Evolutionary conservation across 37 sponge, comb jelly and placozoan species (phyloP), one percentile per base, ranked within the genome.

Genomic region (Chondrilla cf. caribensis): DNA sequence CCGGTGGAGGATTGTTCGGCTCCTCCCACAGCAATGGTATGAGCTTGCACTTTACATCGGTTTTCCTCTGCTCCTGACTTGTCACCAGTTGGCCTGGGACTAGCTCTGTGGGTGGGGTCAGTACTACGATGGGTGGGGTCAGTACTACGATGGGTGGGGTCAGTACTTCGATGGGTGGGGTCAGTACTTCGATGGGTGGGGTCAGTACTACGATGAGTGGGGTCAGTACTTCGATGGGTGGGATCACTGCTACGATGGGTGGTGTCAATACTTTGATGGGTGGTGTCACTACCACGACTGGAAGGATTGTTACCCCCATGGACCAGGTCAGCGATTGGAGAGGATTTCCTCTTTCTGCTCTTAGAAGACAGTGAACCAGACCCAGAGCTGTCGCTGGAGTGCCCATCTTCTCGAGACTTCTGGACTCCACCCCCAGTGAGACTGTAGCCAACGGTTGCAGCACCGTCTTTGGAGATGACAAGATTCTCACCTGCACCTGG

Each of bases 351-450:
- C 25, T 36, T 82, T 18, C 38, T 33, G 21, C 29, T 51, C n/a
- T 51, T 19, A 38, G 83, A 68, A 44, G 41, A 24, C 3, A 89
- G 54, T 17, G 90, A 85, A 0, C 93, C 93, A 0, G 93, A 93
- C 0, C 93, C 93, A 25, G 93, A 93, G 72, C 93, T 93, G 79
- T 93, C 93, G 40, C 93, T 93, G 35, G 86, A 81, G 72, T 85
- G 72, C 2, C 81, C 86, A 24, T 78, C 77, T 19, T 85, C 76
- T 24, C 44, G 68, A 24, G 57, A 29, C 19, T 19, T 37, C 76
- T 3, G 42, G n/a, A 38, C 54, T 31, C 37, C 40, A 17, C 31
- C 38, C 9, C 67, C 79, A 5, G 67, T 54, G 36, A 82, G 37
- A 24, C 58, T 60, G 47, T 84, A 84, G 68, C 59, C 79, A 15